These are phyloP conservation scores for Bombus haemorrhoidalis DNA, from an alignment of 1,140 invertebrate genomes.

Conservation along the genomic window DNA sequence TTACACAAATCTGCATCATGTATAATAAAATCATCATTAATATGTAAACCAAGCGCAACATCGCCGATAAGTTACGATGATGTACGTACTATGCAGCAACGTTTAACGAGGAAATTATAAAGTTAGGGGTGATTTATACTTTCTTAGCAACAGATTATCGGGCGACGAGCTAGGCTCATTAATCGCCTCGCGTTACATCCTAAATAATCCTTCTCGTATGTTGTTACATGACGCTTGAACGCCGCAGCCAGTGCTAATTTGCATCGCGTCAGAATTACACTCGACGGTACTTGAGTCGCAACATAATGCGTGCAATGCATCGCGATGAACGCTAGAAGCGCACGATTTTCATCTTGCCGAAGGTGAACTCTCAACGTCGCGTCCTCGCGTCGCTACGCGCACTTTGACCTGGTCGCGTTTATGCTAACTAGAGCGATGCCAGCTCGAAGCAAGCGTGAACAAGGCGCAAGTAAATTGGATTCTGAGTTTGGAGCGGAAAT, in stretches of 20 bases:
- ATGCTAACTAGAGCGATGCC: background rate
- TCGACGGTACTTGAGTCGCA: conserved; percentile 1
- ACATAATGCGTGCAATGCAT: conserved; percentile 28
- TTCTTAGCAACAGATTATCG: conserved; percentile 42
- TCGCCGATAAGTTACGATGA: background rate
- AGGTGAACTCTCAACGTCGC: background rate
- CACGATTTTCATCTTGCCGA: conserved; percentile 11
- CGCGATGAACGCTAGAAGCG: background rate
- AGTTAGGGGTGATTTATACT: conserved; percentile 48
- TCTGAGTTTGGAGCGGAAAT: background rate
- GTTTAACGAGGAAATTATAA: background rate
- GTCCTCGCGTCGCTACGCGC: background rate
- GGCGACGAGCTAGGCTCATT: conserved; percentile 41
- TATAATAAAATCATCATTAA: background rate
- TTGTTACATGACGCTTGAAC: conserved; percentile 54
- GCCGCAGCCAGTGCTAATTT: conserved; percentile 51
- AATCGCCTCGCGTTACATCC: conserved; percentile 48
- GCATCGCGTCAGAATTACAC: conserved; percentile 53
- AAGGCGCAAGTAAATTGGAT: background rate
- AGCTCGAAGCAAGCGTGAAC: background rate
- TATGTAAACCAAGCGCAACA: background rate
- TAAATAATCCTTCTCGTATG: conserved; percentile 55
- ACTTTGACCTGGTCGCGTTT: background rate
- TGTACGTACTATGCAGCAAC: background rate
- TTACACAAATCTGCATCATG: background rate